Evolutionary conservation across 2,113 vertebrate genomes (phyloP), one percentile per base, ranked within the genome.

Genomic region (Narcine bancroftii): DNA sequence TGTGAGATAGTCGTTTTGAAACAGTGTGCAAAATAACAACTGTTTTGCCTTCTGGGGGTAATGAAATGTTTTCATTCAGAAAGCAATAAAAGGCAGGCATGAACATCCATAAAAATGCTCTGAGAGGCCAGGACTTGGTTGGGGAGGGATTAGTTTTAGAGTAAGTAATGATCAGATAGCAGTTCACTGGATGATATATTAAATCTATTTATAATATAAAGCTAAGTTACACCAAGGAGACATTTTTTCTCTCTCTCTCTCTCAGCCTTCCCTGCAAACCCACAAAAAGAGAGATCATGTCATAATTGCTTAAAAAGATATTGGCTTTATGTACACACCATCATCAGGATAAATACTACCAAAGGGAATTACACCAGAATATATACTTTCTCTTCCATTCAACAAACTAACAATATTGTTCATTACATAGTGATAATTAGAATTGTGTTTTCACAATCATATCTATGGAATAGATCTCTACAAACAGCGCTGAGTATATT

Each of bases 321-420:
- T 91, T 29, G 63, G 63, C 65, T 69, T 47, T 69, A 91, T 65
- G 71, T 69, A 65, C 63, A 29, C 89, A 91, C 71, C 89, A 91
- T 45, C 65, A 66, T 6, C 65, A 45, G 24, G 45, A 65, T 1
- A 91, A 91, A 91, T 42, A 69, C 10, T 42, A 69, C 89, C 89
- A 91, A 69, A 19, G 89, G 89, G 65, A 91, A 91, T 91, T 47
- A 36, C 65, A 69, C 63, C 89, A 91, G 89, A 91, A 71, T 91
- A 91, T 69, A 65, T 91, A 24, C 26, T 69, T 10, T 42, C 26
- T 91, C 39, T 91, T 91, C 65, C 47, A 36, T 65, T 45, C 65
- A 45, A 39, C 39, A 69, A 69, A 91, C 39, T 26, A 71, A 71
- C 89, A 45, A 66, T 89, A 89, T 89, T 66, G 15, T 36, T 26